Conservation (phyloP, 2,888 invertebrate species). For the Salticus scenicus region DNA sequence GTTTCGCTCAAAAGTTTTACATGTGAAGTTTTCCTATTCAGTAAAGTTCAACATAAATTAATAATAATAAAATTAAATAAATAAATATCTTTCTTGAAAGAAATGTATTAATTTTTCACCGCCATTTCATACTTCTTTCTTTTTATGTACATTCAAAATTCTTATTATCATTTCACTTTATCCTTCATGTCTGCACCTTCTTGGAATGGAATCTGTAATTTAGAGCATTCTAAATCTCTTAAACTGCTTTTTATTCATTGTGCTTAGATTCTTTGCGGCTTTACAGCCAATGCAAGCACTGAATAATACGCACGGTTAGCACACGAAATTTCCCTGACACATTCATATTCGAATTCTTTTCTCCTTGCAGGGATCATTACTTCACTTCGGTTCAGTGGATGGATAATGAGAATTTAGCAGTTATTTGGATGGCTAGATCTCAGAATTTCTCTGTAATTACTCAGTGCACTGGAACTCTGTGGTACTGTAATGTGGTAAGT, state of each 20-base stretch:
- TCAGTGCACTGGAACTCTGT: conserved; percentile 63
- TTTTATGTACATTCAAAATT: too few species aligned
- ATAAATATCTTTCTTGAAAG: too few species aligned
- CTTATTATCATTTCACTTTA: too few species aligned
- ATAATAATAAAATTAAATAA: too few species aligned
- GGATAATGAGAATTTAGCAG: conserved; percentile 87
- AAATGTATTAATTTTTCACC: too few species aligned
- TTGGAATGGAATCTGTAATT: conserved; percentile 2
- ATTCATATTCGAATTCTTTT: not conserved
- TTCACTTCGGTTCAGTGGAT: conserved; percentile 94
- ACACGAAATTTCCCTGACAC: not conserved
- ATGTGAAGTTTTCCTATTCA: too few species aligned
- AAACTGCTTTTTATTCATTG: conserved; percentile 1
- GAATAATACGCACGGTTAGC: not conserved
- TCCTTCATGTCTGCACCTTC: not conserved
- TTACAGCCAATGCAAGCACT: not conserved
- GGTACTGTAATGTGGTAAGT: conserved; percentile 71
- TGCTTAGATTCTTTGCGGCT: not conserved
- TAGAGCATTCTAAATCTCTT: not conserved
- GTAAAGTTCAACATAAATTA: too few species aligned
- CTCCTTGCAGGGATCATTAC: conserved; percentile 86
- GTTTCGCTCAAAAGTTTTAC: too few species aligned
- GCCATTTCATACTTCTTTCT: too few species aligned
- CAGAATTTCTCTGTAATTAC: conserved; percentile 71
- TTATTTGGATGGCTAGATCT: conserved; percentile 75